phyloP scores from a whole-genome alignment of 2,888 invertebrate species.

The Philaethria dido region DNA sequence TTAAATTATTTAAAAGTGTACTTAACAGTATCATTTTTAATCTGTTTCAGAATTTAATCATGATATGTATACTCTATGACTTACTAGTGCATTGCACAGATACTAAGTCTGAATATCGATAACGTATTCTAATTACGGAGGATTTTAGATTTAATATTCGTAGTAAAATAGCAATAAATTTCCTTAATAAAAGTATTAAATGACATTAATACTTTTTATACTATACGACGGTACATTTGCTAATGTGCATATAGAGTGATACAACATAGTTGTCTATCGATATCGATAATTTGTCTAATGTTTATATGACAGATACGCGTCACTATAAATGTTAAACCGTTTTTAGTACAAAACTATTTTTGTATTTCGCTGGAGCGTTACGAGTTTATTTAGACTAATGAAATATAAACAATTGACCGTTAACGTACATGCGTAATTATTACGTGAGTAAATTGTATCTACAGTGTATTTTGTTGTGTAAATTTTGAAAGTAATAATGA shows the following conservation, averaged over 20 bases:
- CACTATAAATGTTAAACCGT: slow-evolving; percentile 52
- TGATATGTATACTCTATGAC: slow-evolving; percentile 2
- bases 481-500: slow-evolving; percentile 55
- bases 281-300: background rate
- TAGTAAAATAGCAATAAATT: background rate
- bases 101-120: background rate
- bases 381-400: slow-evolving; percentile 63
- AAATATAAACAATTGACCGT: slow-evolving; percentile 66
- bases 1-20: too few relatives aligned
- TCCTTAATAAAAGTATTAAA: too few relatives aligned
- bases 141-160: background rate
- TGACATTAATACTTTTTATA: background rate
- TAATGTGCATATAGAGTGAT: background rate
- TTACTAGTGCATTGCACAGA: background rate
- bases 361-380: slow-evolving; percentile 59
- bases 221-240: too few relatives aligned
- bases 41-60: background rate
- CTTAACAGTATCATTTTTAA: background rate
- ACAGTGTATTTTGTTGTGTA: slow-evolving; percentile 8
- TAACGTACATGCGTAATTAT: slow-evolving; percentile 53
- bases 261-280: background rate
- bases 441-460: slow-evolving; percentile 37
- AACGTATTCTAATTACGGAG: background rate
- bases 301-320: slow-evolving; percentile 21
- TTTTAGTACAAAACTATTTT: slow-evolving; percentile 66